Percentiles rank a stretch among this genome's conserved stretches.
Evolutionary conservation across 1,140 invertebrate species (phyloP).

Genomic region (Drosophila paulistorum): DNA sequence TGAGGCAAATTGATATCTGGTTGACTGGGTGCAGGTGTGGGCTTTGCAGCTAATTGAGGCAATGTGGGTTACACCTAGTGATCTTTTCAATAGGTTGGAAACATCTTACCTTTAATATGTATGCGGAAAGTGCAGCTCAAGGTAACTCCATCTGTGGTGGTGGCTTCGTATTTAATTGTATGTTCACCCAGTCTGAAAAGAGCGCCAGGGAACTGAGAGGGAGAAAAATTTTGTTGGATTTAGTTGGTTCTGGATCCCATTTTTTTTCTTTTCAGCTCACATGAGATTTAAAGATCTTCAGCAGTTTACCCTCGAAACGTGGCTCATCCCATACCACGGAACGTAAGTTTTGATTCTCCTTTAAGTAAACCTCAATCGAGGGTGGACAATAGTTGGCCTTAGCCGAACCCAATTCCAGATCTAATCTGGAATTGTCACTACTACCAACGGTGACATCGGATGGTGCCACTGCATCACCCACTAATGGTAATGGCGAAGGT

Average conservation of each 20-base stretch:
- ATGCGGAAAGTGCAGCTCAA: slow-evolving; percentile 87
- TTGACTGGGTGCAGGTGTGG: neutral
- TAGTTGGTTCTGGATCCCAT: neutral
- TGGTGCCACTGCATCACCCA: neutral
- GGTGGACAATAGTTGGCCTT: slow-evolving; percentile 85
- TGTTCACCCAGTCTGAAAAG: slow-evolving; percentile 85
- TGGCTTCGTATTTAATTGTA: slow-evolving; percentile 86
- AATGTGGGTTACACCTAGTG: neutral
- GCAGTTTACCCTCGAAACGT: slow-evolving; percentile 85
- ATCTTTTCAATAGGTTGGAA: neutral
- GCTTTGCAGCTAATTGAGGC: slow-evolving; percentile 33
- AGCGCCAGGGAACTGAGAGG: slow-evolving; percentile 85
- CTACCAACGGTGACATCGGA: neutral
- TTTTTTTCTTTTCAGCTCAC: slow-evolving; percentile 81
- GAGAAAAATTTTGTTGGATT: neutral
- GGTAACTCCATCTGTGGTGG: slow-evolving; percentile 86
- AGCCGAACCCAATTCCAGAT: slow-evolving; percentile 46
- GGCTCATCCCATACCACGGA: slow-evolving; percentile 88
- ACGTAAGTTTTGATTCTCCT: slow-evolving; percentile 84
- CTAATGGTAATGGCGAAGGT: neutral
- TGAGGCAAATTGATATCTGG: slow-evolving; percentile 28
- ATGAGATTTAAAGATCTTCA: slow-evolving; percentile 86
- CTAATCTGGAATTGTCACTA: slow-evolving; percentile 33
- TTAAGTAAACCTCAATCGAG: slow-evolving; percentile 86
- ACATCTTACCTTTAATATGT: slow-evolving; percentile 84